Conservation (phyloP, 2,888 invertebrate genomes). For the Pristionchus fissidentatus region DNA sequence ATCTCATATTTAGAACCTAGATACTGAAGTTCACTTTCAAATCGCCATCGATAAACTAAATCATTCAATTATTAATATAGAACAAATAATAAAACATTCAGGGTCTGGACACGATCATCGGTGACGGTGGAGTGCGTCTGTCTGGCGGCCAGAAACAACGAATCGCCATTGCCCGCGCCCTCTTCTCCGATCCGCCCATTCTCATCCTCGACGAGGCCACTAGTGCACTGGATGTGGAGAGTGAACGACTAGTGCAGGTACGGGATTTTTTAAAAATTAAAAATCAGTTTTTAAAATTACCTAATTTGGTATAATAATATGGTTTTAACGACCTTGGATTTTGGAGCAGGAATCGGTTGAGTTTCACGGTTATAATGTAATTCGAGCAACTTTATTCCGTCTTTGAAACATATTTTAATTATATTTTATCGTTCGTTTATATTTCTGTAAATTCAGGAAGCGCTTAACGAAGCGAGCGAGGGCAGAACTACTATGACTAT, state of each 20-base stretch:
- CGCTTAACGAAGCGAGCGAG: constrained; percentile 59
- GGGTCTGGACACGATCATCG: constrained; percentile 38
- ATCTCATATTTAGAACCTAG: not conserved
- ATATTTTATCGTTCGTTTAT: not conserved
- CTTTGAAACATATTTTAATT: too few species aligned
- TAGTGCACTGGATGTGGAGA: constrained; percentile 40
- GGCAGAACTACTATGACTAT: constrained; percentile 65
- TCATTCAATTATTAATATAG: not conserved
- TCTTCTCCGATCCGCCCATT: constrained; percentile 46
- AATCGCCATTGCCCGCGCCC: constrained; percentile 44
- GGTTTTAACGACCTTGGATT: too few species aligned
- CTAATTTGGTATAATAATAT: not conserved
- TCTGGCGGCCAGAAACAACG: constrained; percentile 44
- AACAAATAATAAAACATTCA: not conserved
- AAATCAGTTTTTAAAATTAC: not conserved
- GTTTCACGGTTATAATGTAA: too few species aligned
- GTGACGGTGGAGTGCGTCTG: constrained; percentile 36
- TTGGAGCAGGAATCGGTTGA: too few species aligned
- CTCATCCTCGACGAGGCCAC: constrained; percentile 45
- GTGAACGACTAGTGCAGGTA: constrained; percentile 44
- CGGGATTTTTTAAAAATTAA: not conserved
- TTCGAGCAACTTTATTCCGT: too few species aligned
- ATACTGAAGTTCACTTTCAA: not conserved
- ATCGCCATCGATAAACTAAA: not conserved
- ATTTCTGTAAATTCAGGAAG: constrained; percentile 53